phyloP scores from a whole-genome alignment of 1,140 invertebrate species.

The Amyelois transitella region DNA sequence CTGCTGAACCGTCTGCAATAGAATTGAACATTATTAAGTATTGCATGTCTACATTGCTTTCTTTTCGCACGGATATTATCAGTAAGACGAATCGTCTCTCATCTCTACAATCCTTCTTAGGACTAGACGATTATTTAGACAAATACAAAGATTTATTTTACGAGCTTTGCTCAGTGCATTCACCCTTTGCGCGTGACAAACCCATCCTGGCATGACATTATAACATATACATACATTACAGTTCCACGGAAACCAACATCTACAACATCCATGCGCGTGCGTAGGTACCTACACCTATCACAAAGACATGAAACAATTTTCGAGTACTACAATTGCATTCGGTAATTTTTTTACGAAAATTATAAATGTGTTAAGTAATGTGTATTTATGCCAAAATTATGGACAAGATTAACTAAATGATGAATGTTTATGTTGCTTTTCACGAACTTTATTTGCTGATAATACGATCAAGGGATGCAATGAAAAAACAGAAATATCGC shows the following conservation, averaged over 20 bases:
- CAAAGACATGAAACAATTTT: neutral
- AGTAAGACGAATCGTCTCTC: neutral
- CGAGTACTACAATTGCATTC: no score
- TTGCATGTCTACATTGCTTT: neutral
- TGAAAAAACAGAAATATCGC: neutral
- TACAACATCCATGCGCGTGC: no score
- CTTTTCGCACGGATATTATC: neutral
- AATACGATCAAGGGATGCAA: no score
- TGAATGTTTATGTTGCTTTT: no score
- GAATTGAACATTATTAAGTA: no score
- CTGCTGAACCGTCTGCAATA: no score
- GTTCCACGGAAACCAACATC: slow-evolving; percentile 8
- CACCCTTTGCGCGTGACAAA: slow-evolving; percentile 48
- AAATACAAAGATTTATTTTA: slow-evolving; percentile 42
- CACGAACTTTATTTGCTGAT: no score
- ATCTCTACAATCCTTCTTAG: neutral
- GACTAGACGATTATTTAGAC: slow-evolving; percentile 11
- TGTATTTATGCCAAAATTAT: no score
- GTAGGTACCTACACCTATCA: neutral
- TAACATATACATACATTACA: slow-evolving; percentile 18
- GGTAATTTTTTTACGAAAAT: no score
- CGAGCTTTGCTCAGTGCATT: slow-evolving; percentile 46
- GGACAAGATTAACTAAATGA: no score
- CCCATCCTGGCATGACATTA: slow-evolving; percentile 38
- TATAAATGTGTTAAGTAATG: no score